Evolutionary conservation across 2,888 invertebrate genomes (phyloP), one percentile per base, ranked within the genome.

Genomic region (Cantharis nigra): DNA sequence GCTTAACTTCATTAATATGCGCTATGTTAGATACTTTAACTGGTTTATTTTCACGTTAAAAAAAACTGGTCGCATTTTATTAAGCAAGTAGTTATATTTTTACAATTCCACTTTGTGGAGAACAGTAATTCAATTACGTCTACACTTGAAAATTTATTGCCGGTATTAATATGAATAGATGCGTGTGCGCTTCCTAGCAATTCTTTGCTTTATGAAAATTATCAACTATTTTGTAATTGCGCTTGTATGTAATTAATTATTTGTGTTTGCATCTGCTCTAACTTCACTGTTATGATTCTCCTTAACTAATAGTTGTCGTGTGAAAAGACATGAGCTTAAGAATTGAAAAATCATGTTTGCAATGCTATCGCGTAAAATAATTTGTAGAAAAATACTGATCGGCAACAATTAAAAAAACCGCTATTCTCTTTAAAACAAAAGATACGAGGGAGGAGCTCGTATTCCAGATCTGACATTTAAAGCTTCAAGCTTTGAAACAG

Each of bases 111-210:
- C 26, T 33, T 70, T 33, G 70, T 70, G 70, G 16, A 18, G 28
- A 30, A 70, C 70, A 33, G 70, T 70, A 70, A 70, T 30, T 30
- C 70, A 70, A 28, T 70, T 70, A 70, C 16, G 28, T 70, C 70
- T 70, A 70, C 70, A 70, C 70, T 70, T 26, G 30, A 16, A 71
- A 76, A 74, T 77, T 77, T 77, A 77, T 77, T 9, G 74, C 20
- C 16, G 30, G 69, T 74, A 77, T 77, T 74, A 77, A 77, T 77
- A 73, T 70, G 70, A 73, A 74, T 74, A 74, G 74, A 77, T 72
- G 69, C 72, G 69, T 76, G 72, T 72, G 77, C 71, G 71, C 71
- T 77, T 77, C 77, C 71, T 71, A 65, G 75, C 26, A 67, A 26
- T 33, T 70, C 28, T 18, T 70, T 18, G 26, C 65, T 13, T 23